phyloP scores from a whole-genome alignment of 2,888 invertebrate genomes.

The Polyploca ridens region DNA sequence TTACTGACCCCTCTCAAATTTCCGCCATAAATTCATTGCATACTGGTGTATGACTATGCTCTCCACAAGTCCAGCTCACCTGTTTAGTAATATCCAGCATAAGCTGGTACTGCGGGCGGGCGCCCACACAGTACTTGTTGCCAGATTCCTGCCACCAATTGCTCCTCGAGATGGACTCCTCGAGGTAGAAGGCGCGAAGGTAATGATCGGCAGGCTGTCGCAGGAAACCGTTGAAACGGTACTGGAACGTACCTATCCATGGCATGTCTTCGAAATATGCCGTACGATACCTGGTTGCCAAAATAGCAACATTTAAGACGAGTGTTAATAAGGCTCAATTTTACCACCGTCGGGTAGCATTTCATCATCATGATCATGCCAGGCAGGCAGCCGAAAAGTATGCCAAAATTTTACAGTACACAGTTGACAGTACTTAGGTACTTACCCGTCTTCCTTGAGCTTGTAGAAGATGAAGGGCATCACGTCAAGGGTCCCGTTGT shows the following conservation, averaged over 20 bases:
- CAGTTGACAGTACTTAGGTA: no score
- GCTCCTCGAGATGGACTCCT: slow-evolving; percentile 65
- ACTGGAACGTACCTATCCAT: slow-evolving; percentile 93
- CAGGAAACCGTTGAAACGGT: slow-evolving; percentile 93
- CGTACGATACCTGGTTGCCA: slow-evolving; percentile 83
- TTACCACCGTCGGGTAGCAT: no score
- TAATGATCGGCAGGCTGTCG: slow-evolving; percentile 95
- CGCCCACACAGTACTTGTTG: slow-evolving; percentile 84
- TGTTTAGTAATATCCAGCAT: slow-evolving; percentile 87
- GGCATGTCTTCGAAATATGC: slow-evolving; percentile 95
- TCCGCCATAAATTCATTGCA: no score
- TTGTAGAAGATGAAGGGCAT: slow-evolving; percentile 96
- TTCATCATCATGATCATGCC: no score
- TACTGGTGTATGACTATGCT: no score
- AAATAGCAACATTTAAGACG: background rate
- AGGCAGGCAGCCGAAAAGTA: no score
- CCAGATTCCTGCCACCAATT: slow-evolving; percentile 52
- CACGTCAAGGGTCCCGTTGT: slow-evolving; percentile 87
- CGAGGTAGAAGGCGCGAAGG: slow-evolving; percentile 91
- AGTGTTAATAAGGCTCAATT: no score
- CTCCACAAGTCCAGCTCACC: slow-evolving; percentile 68
- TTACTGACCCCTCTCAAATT: no score
- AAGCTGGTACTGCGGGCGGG: slow-evolving; percentile 87
- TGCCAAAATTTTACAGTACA: no score
- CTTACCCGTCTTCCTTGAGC: slow-evolving; percentile 87